Conservation (phyloP, 1,140 invertebrate species). For the Papilio aristodemus region DNA sequence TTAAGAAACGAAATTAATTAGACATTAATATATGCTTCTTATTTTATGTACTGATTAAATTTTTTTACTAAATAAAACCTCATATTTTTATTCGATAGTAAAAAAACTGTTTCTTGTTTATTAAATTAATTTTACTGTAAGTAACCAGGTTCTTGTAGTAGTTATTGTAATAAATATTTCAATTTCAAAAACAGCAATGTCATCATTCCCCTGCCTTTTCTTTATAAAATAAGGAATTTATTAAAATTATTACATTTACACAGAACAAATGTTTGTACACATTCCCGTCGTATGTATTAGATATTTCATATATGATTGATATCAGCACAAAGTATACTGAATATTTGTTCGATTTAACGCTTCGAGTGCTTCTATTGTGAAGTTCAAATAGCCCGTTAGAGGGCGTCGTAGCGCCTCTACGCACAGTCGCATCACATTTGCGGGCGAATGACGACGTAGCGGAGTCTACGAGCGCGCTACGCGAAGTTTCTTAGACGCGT, state of each 20-base stretch:
- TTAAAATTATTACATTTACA: background rate
- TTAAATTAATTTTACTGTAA: too few species aligned
- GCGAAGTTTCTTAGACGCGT: constrained; percentile 11
- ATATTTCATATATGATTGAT: background rate
- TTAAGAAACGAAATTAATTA: too few species aligned
- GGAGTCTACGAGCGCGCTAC: background rate
- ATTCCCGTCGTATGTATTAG: background rate
- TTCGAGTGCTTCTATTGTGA: background rate
- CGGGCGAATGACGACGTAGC: background rate
- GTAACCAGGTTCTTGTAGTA: too few species aligned
- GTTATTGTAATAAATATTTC: too few species aligned
- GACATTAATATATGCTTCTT: too few species aligned
- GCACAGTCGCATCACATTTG: constrained; percentile 22
- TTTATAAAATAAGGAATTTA: background rate
- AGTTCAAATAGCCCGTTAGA: constrained; percentile 6
- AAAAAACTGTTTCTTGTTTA: too few species aligned
- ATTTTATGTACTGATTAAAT: too few species aligned
- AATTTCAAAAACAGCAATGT: too few species aligned
- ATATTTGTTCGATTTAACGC: background rate
- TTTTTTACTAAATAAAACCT: too few species aligned
- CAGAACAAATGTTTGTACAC: too few species aligned
- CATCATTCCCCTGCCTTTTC: too few species aligned
- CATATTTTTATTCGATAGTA: too few species aligned
- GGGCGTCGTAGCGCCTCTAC: constrained; percentile 18
- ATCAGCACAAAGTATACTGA: background rate